Conservation (phyloP, 2,113 vertebrate genomes). For the Sinocyclocheilus grahami region DNA sequence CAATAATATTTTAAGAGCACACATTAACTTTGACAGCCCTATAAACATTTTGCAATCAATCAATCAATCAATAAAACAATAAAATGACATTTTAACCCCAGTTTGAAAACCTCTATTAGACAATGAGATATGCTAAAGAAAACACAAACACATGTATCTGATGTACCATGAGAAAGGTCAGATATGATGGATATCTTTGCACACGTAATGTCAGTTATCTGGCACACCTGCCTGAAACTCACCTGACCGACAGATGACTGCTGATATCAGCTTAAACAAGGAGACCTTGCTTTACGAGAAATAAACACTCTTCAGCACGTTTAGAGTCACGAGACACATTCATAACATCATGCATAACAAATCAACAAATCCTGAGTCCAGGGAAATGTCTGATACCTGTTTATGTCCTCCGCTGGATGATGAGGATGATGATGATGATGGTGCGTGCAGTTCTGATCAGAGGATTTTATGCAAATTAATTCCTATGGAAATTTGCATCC, state of each 20-base stretch:
- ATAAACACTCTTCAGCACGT: neutral
- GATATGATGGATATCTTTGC: neutral
- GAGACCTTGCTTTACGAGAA: neutral
- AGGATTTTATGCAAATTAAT: constrained; percentile 5
- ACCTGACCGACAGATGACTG: neutral
- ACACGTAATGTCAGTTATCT: neutral
- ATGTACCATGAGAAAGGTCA: neutral
- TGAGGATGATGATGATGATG: neutral
- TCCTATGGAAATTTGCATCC: neutral
- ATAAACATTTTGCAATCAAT: neutral
- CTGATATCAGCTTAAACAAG: neutral
- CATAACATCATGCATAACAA: neutral
- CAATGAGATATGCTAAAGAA: neutral
- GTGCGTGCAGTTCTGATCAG: neutral
- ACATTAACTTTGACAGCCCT: neutral
- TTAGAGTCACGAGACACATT: neutral
- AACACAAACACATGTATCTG: neutral
- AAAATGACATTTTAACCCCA: too few species aligned
- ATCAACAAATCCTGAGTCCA: neutral
- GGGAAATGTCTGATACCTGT: neutral
- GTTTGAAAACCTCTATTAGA: neutral
- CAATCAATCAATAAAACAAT: too few species aligned
- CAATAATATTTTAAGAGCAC: neutral
- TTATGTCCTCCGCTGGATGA: neutral
- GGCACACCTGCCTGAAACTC: neutral